Base-by-base conservation (phyloP, 2,888 invertebrate genomes). In the Bugulina stolonifera region DNA sequence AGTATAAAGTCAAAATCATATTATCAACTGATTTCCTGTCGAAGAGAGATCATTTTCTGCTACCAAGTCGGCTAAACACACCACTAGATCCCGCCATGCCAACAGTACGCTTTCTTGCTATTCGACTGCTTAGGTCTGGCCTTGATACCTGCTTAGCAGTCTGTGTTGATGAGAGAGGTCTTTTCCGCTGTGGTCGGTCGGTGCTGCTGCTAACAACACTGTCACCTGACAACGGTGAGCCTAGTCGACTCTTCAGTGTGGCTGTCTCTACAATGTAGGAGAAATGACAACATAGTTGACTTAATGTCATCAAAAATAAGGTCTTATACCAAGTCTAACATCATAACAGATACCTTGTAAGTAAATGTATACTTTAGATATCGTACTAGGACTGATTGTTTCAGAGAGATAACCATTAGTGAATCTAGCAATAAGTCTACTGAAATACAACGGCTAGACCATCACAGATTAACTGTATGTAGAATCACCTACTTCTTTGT, bases 41-140 rank as follows among this genome's bases (percentile, higher is more conserved):
- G 14, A 5, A n/a, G 5, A 57, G 23, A 25, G 18, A 18, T 25
- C 14, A 22, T 27, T 32, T 25, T 64, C 64, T 27, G 32, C 32
- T 64, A 27, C 64, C 64, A 27, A 64, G 64, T 32, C 64, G 2
- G n/a, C 64, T 64, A 34, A 64, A 64, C 64, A 64, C 64, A 3
- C n/a, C 64, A 14, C 29, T 32, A 14, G 64, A 43, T 43, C 10
- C 18, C 43, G 43, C 43, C 18, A 18, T n/a, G n/a, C n/a, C n/a
- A n/a, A n/a, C n/a, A n/a, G n/a, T n/a, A n/a, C n/a, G n/a, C n/a
- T n/a, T n/a, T n/a, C n/a, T n/a, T n/a, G n/a, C n/a, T n/a, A n/a
- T n/a, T n/a, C 5, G 5, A 25, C 5, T n/a, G 23, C 57, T 5
- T 5, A 25, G 3, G 18, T 5, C 23, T 25, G 14, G 10, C 5